Evolutionary conservation across 2,113 vertebrate genomes (phyloP), one percentile per base, ranked within the genome.

Genomic region (Anarhynchus alexandrinus): DNA sequence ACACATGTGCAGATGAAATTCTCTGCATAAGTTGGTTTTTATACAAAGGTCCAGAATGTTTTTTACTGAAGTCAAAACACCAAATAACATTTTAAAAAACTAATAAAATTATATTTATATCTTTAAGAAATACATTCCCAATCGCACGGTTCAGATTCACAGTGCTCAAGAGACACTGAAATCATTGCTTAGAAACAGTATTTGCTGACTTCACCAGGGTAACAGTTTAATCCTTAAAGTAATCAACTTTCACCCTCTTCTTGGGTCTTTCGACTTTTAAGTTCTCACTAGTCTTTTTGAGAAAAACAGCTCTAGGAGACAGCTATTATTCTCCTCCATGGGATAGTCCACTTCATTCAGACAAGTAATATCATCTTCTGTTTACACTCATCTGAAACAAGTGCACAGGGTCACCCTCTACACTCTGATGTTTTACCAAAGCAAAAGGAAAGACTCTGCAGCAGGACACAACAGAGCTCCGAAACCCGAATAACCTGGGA

Each of bases 181-280:
- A 93, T 96, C 97, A 98, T 97, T 96, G 77, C 98, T 98, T 98
- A 97, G 98, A 98, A 98, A 98, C 97, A 97, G 95, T 98, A 97
- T 98, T 98, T 98, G 97, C 98, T 98, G 97, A 97, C 96, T 97
- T 98, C 98, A 97, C 98, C 97, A 92, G 96, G 98, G 98, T 94
- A 98, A 98, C 98, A 97, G 97, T 96, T 97, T 98, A 98, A 98
- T 98, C 98, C 97, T 97, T 97, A 98, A 98, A 97, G 98, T 97
- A 98, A 98, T 98, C 97, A 98, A 98, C 97, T 98, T 98, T 98
- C 96, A 96, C 97, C 88, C 92, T 97, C 82, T 95, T 98, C 97
- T 97, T 94, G 94, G 82, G 95, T 97, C 97, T 96, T 97, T 97
- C 9, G 70, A 96, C 95, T 98, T 98, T 98, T 96, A 97, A 98